Evolutionary conservation across 2,888 invertebrate species (phyloP).

Genomic region (Ariolimax columbianus): DNA sequence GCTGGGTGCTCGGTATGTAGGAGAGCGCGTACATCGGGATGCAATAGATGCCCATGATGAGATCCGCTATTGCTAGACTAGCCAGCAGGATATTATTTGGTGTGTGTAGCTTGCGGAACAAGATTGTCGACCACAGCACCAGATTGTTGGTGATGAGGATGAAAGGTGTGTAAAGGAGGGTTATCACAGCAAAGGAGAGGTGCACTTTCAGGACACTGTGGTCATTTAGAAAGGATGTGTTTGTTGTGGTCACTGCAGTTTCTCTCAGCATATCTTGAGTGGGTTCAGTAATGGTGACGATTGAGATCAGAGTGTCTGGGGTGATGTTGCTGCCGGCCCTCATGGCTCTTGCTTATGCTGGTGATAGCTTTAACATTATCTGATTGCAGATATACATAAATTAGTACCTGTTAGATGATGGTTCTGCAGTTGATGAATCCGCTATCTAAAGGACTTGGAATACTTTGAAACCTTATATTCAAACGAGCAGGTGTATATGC

Average conservation of each 20-base stretch:
- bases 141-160: slow-evolving; percentile 58
- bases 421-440: too few species aligned
- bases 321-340: not conserved
- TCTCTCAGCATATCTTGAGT: not conserved
- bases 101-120: slow-evolving; percentile 57
- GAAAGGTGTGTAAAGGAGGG: slow-evolving; percentile 50
- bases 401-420: too few species aligned
- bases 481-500: too few species aligned
- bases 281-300: not conserved
- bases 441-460: too few species aligned
- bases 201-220: not conserved
- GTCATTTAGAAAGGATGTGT: not conserved
- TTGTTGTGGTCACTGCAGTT: not conserved
- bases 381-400: too few species aligned
- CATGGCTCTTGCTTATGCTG: not conserved
- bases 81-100: slow-evolving; percentile 57
- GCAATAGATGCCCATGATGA: slow-evolving; percentile 56
- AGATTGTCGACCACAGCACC: slow-evolving; percentile 57
- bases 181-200: slow-evolving; percentile 39
- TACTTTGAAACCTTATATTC: too few species aligned
- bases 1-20: slow-evolving; percentile 49
- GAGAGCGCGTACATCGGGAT: slow-evolving; percentile 59
- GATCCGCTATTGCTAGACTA: slow-evolving; percentile 59
- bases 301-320: not conserved
- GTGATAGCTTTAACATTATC: too few species aligned